phyloP scores from a whole-genome alignment of 2,888 invertebrate species.

The Chymomyza amoena region DNA sequence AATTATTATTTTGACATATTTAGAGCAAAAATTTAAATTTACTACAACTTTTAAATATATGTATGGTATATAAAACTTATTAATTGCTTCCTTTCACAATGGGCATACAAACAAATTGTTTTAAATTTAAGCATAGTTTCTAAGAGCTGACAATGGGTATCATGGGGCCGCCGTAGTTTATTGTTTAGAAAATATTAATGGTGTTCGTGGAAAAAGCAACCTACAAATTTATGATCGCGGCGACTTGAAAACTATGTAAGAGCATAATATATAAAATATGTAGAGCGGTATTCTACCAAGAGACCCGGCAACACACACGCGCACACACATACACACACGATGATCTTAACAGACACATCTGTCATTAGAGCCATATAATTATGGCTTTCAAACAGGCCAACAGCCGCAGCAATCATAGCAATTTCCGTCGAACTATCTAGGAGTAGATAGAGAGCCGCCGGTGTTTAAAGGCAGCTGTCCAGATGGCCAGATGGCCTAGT shows the following conservation, averaged over 20 bases:
- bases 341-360: constrained; percentile 8
- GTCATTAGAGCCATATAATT: constrained; percentile 19
- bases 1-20: neutral
- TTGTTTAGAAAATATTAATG: neutral
- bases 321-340: neutral
- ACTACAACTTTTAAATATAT: neutral
- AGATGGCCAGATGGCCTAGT: neutral
- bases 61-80: neutral
- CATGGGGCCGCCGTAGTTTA: neutral
- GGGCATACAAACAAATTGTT: neutral
- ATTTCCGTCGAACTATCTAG: constrained; percentile 12
- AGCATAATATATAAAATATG: neutral
- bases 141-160: neutral
- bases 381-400: constrained; percentile 13
- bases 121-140: neutral
- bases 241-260: neutral
- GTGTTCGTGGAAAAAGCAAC: neutral
- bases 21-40: neutral
- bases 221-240: neutral
- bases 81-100: neutral
- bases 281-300: neutral
- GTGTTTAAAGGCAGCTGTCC: neutral
- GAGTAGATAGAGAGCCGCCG: neutral
- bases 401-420: constrained; percentile 5
- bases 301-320: neutral